Evolutionary conservation across 2,888 invertebrate genomes (phyloP).

Genomic region (Adelognathus sp.): DNA sequence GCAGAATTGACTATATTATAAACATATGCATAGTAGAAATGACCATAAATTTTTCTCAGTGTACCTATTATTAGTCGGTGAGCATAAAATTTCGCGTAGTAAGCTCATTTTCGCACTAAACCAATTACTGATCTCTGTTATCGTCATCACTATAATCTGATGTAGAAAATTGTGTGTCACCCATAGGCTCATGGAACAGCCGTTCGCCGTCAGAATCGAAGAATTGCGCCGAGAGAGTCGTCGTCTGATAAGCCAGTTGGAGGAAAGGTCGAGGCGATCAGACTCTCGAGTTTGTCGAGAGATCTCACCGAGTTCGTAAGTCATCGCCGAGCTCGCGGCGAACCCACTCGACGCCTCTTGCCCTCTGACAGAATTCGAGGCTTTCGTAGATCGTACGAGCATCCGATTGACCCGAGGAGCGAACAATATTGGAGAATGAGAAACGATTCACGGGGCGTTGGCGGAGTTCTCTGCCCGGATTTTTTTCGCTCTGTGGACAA

Average conservation of each 20-base stretch:
- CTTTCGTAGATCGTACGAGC: background rate
- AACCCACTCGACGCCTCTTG: background rate
- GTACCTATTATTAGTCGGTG: too few relatives aligned
- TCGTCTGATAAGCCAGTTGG: constrained; percentile 52
- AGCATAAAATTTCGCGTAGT: too few relatives aligned
- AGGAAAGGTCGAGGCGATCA: constrained; percentile 58
- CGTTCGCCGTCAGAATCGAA: constrained; percentile 55
- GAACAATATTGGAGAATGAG: constrained; percentile 62
- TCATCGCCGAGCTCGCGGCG: constrained; percentile 7
- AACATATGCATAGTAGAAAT: too few relatives aligned
- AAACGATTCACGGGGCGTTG: constrained; percentile 64
- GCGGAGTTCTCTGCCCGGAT: constrained; percentile 57
- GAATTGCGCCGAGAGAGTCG: constrained; percentile 65
- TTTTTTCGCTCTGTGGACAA: constrained; percentile 33
- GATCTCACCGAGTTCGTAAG: constrained; percentile 58
- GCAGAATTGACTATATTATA: background rate
- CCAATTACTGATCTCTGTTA: background rate
- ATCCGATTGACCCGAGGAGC: background rate
- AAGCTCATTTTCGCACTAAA: too few relatives aligned
- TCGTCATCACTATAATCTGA: too few relatives aligned
- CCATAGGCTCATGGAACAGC: constrained; percentile 57
- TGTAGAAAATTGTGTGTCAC: background rate
- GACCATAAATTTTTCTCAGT: too few relatives aligned
- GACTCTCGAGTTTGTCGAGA: constrained; percentile 57
- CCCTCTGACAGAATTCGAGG: background rate